phyloP scores from a whole-genome alignment of 2,888 invertebrate genomes.

The Campaea margaritaria region DNA sequence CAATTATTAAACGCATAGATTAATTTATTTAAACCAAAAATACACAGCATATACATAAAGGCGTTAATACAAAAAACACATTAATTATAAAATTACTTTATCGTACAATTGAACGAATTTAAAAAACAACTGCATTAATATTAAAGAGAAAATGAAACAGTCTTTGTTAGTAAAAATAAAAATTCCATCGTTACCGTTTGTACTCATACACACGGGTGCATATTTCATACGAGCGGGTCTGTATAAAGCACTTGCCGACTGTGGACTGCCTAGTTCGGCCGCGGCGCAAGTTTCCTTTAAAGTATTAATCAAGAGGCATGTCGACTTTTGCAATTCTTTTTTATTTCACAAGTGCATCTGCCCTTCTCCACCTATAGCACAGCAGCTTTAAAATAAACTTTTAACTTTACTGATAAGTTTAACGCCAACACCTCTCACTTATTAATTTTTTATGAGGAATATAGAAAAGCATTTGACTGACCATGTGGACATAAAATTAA shows the following conservation, averaged over 20 bases:
- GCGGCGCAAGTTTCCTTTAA: constrained; percentile 74
- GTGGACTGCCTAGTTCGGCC: constrained; percentile 57
- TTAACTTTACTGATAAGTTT: constrained; percentile 13
- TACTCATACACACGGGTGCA: constrained; percentile 34
- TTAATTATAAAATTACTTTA: not conserved
- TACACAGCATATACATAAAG: no score
- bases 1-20: no score
- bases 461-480: constrained; percentile 18
- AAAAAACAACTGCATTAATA: not conserved
- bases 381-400: constrained; percentile 32
- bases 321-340: constrained; percentile 58
- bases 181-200: constrained; percentile 20
- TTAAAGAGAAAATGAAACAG: not conserved
- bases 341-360: constrained; percentile 68
- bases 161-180: constrained; percentile 4
- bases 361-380: constrained; percentile 52
- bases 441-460: constrained; percentile 12
- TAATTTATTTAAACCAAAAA: no score
- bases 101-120: not conserved
- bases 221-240: constrained; percentile 33
- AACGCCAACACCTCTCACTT: constrained; percentile 6
- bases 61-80: no score
- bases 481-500: constrained; percentile 2
- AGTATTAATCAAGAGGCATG: constrained; percentile 75
- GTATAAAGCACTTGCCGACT: constrained; percentile 39